Conservation (phyloP, 2,888 invertebrate genomes). For the Heteromyza rotundicornis region DNA sequence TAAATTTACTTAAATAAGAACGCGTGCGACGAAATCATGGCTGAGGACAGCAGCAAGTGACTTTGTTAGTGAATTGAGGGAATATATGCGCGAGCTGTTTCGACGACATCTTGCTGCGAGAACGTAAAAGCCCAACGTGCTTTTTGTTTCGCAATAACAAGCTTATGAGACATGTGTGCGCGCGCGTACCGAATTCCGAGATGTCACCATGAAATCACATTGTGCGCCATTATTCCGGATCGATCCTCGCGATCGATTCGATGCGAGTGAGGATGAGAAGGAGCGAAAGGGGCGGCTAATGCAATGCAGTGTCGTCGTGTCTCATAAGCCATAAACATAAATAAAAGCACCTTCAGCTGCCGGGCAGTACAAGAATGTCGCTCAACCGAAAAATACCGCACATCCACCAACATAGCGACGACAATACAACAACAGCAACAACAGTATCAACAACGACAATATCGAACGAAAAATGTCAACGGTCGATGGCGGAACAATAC, state of each 20-base stretch:
- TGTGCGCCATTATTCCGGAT: slow-evolving; percentile 51
- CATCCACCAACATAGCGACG: slow-evolving; percentile 3
- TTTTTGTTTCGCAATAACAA: slow-evolving; percentile 41
- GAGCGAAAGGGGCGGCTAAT: slow-evolving; percentile 36
- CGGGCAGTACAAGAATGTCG: slow-evolving; percentile 6
- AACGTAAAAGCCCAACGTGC: slow-evolving; percentile 4
- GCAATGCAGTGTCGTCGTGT: slow-evolving; percentile 52
- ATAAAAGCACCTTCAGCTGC: slow-evolving; percentile 51
- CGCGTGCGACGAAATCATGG: slow-evolving; percentile 50
- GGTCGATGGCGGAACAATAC: slow-evolving; percentile 23
- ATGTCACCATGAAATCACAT: slow-evolving; percentile 58
- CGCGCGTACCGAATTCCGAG: slow-evolving; percentile 58
- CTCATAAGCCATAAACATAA: slow-evolving; percentile 54
- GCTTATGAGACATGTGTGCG: slow-evolving; percentile 58
- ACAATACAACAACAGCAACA: background rate
- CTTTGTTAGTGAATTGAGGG: background rate
- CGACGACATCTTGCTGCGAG: background rate
- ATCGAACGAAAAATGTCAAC: slow-evolving; percentile 21
- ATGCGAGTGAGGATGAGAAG: too few relatives aligned
- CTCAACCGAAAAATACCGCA: slow-evolving; percentile 3
- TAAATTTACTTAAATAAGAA: slow-evolving; percentile 59
- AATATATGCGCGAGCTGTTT: slow-evolving; percentile 38
- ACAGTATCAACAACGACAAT: slow-evolving; percentile 16
- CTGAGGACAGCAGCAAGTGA: slow-evolving; percentile 1
- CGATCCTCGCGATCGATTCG: background rate